Percentiles rank a stretch among this genome's conserved stretches.
These are phyloP conservation scores for Felis chaus DNA, from an alignment of 2,113 vertebrate genomes.

Conservation along the genomic window DNA sequence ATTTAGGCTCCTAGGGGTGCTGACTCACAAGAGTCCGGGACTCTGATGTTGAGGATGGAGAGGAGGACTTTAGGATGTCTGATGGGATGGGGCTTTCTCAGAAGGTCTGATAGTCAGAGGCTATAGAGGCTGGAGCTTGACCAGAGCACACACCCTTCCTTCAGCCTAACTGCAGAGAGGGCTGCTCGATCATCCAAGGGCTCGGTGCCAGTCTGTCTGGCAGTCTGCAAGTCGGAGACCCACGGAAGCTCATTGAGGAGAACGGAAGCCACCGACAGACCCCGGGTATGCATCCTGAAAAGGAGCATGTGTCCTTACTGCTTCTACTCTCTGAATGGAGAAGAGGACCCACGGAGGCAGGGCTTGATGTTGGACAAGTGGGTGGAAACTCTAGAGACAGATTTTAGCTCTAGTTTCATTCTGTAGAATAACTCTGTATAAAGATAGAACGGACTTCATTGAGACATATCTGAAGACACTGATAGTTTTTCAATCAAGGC, in stretches of 20 bases:
- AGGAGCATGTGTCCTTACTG: neutral
- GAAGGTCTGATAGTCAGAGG: neutral
- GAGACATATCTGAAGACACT: neutral
- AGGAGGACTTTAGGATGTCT: neutral
- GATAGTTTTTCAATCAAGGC: neutral
- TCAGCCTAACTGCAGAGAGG: neutral
- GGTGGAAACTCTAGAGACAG: neutral
- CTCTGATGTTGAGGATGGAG: neutral
- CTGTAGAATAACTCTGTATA: neutral
- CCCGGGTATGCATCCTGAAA: too few relatives aligned
- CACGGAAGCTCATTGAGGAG: neutral
- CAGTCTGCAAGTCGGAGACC: neutral
- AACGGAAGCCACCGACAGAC: neutral
- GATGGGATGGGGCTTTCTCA: neutral
- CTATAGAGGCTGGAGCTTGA: neutral
- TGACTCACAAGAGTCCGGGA: neutral
- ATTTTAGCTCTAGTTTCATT: slow-evolving; percentile 17
- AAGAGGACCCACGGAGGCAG: neutral
- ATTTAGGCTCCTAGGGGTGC: neutral
- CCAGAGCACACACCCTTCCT: neutral
- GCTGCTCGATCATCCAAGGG: neutral
- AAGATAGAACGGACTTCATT: neutral
- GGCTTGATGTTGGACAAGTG: neutral
- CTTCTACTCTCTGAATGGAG: neutral
- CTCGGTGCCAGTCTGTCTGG: neutral